Evolutionary conservation across 2,113 vertebrate genomes (phyloP), one percentile per base, ranked within the genome.

Genomic region (Peromyscus leucopus): DNA sequence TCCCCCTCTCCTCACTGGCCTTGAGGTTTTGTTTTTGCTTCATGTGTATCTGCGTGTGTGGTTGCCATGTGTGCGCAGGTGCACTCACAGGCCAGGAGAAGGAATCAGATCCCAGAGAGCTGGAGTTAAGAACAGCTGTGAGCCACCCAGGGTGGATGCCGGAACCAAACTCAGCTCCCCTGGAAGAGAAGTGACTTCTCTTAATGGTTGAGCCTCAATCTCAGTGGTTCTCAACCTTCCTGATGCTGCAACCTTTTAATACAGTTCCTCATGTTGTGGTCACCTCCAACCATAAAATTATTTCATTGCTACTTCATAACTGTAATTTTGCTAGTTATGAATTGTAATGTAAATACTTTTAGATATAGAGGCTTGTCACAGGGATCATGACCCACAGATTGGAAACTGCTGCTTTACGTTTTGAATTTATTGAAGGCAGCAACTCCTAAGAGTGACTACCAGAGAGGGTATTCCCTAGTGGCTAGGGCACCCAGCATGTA

Each of bases 401-500:
- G 57, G 3, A 55, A 59, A 61, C 21, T 21, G 13, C 36, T 16
- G 80, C 36, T 61, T 12, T 24, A 4, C 4, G 22, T 28, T 63
- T 28, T 9, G 55, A 39, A 61, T 88, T 46, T 24, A 4, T 39
- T 0, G 0, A 57, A 19, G 10, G 69, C 61, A 6, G 0, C 1
- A 42, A 48, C 2, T 0, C 4, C 63, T 33, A 8, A 31, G 24
- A 1, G 59, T 80, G 24, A 21, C 87, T 26, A 1, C 83, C 26
- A 6, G 13, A 16, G 48, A 91, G 33, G 42, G 0, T 5, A 33
- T 19, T 7, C 36, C 46, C 46, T 2, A 0, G 71, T 3, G 51
- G 72, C 84, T 63, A 1, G n/a, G 78, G 21, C 57, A 0, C 12
- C 21, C 63, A 1, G 69, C 22, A 0, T 0, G 10, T 1, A 36